These are phyloP conservation scores for Holothuria scabra DNA, from an alignment of 53 echinoderm and acorn worm species.

Conservation along the genomic window DNA sequence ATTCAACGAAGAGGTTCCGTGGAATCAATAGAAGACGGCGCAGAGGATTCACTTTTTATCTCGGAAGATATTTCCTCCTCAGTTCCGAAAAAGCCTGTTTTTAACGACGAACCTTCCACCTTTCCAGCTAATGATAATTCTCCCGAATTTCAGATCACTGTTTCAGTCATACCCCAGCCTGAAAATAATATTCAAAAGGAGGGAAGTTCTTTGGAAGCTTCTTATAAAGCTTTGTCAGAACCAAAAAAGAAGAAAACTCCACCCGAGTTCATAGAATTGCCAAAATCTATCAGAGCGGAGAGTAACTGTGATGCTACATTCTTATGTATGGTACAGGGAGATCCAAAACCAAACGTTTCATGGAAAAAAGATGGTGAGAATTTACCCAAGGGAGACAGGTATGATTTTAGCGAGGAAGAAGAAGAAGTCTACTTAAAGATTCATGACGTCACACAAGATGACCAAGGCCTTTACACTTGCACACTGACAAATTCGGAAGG, in stretches of 20 bases:
- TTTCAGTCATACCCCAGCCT: constrained; percentile 7
- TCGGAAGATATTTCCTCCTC: constrained; percentile 11
- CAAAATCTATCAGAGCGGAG: constrained; percentile 68
- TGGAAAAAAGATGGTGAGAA: constrained; percentile 79
- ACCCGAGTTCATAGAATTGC: constrained; percentile 80
- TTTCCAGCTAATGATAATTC: background rate
- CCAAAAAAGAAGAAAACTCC: constrained; percentile 38
- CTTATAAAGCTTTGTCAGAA: background rate
- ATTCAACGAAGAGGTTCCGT: background rate
- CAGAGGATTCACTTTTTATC: constrained; percentile 11
- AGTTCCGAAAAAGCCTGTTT: background rate
- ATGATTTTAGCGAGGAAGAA: constrained; percentile 71
- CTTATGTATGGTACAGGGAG: constrained; percentile 67
- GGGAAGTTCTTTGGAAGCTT: background rate
- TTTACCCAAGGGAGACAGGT: constrained; percentile 58
- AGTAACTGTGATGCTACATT: constrained; percentile 67
- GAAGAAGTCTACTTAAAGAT: constrained; percentile 76
- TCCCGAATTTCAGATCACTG: constrained; percentile 41
- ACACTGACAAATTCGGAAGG: constrained; percentile 79
- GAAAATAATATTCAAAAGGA: background rate
- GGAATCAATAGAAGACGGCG: constrained; percentile 4
- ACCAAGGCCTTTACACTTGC: constrained; percentile 80
- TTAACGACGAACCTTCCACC: background rate
- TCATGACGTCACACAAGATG: constrained; percentile 65
- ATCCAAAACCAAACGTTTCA: constrained; percentile 75